Evolutionary conservation across 2,888 invertebrate species (phyloP).

Genomic region (Phaonia tiefii): DNA sequence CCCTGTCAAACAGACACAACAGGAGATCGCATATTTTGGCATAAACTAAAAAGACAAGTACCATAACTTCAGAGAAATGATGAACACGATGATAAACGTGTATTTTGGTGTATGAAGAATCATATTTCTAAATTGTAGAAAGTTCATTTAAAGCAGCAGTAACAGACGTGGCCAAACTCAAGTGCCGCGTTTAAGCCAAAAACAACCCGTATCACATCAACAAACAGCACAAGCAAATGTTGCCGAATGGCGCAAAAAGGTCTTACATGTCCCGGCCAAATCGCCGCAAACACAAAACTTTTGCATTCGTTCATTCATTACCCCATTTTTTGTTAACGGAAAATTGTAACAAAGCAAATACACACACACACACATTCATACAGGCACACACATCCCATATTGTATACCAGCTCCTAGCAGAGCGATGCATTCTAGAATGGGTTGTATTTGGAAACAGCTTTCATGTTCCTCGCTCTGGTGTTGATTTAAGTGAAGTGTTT

Average conservation of each 20-base stretch:
- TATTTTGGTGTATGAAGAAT: constrained; percentile 26
- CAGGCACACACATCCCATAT: not conserved
- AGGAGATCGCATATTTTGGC: constrained; percentile 29
- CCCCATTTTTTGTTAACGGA: constrained; percentile 44
- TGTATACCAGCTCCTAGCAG: constrained; percentile 3
- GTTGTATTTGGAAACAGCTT: not conserved
- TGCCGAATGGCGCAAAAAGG: constrained; percentile 44
- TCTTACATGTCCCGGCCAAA: constrained; percentile 47
- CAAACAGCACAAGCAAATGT: constrained; percentile 52
- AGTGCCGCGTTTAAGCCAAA: not conserved
- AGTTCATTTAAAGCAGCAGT: constrained; percentile 57
- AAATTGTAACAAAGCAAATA: constrained; percentile 11
- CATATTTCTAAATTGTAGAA: constrained; percentile 56
- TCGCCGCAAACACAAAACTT: constrained; percentile 19
- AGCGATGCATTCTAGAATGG: not conserved
- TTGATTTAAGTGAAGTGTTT: constrained; percentile 64
- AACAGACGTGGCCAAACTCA: constrained; percentile 25
- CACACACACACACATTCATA: not conserved
- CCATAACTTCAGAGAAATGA: not conserved
- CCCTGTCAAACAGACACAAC: too few species aligned
- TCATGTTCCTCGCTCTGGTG: not conserved
- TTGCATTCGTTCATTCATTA: constrained; percentile 52
- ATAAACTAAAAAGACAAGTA: constrained; percentile 44
- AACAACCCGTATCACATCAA: constrained; percentile 10
- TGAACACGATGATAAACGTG: not conserved